A percentile compares a stretch with the other conserved stretches of the same genome.
Conservation (phyloP, 2,113 vertebrate species). For the Leucoraja erinaceus region DNA sequence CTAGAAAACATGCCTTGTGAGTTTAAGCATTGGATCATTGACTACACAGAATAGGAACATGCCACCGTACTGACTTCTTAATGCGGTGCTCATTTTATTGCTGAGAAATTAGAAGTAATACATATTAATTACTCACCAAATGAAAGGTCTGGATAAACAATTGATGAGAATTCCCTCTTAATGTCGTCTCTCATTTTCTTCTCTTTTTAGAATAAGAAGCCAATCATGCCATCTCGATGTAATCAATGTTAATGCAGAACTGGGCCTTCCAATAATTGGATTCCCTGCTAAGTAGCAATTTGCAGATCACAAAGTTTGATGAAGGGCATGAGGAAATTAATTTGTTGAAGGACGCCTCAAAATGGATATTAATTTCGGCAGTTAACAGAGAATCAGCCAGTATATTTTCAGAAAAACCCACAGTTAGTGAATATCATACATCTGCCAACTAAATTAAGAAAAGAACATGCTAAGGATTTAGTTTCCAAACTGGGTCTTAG, state of each 20-base stretch:
- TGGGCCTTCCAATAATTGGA: slow-evolving; percentile 18
- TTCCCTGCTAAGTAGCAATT: slow-evolving; percentile 34
- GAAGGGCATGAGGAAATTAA: slow-evolving; percentile 32
- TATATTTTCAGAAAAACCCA: slow-evolving; percentile 4
- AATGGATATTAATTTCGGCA: slow-evolving; percentile 25
- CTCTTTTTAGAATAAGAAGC: slow-evolving; percentile 16
- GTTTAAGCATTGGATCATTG: neutral
- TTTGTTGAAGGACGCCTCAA: neutral
- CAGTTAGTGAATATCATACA: neutral
- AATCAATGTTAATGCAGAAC: slow-evolving; percentile 38
- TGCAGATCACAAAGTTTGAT: slow-evolving; percentile 37
- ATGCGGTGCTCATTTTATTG: neutral
- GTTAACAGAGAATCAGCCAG: neutral
- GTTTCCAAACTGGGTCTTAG: neutral
- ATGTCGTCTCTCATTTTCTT: slow-evolving; percentile 36
- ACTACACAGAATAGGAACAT: neutral
- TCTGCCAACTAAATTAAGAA: neutral
- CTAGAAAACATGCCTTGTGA: neutral
- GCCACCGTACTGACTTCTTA: neutral
- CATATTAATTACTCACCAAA: neutral
- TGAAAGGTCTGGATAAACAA: slow-evolving; percentile 19
- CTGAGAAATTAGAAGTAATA: neutral
- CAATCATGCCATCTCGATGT: slow-evolving; percentile 23
- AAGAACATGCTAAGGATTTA: neutral
- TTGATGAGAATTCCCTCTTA: slow-evolving; percentile 26